A percentile compares a stretch with the other conserved stretches of the same genome.
Evolutionary conservation across 2,113 vertebrate genomes (phyloP).

Genomic region (Gracilinanus agilis): DNA sequence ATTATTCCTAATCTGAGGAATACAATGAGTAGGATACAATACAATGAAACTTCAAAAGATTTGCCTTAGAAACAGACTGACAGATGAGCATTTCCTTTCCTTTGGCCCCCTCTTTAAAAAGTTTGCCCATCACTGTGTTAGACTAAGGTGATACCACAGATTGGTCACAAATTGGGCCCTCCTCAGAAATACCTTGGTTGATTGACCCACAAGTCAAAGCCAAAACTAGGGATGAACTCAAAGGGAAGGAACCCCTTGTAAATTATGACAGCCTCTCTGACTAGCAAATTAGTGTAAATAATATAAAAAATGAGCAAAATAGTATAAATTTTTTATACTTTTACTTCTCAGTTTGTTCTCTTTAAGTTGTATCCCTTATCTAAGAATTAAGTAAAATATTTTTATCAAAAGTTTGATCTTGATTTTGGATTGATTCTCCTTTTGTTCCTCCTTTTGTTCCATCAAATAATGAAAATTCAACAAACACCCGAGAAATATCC

Average conservation of each 20-base stretch:
- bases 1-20: too few relatives aligned
- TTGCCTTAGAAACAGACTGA: too few relatives aligned
- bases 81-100: too few relatives aligned
- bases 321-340: neutral
- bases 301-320: too few relatives aligned
- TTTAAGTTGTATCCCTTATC: neutral
- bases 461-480: conserved; percentile 92
- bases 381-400: neutral
- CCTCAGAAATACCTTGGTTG: neutral
- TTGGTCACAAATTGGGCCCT: neutral
- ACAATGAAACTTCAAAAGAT: too few relatives aligned
- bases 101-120: too few relatives aligned
- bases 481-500: conserved; percentile 92
- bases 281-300: neutral
- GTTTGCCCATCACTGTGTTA: too few relatives aligned
- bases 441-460: conserved; percentile 89
- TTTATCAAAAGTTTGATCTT: neutral
- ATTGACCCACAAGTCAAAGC: neutral
- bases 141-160: neutral
- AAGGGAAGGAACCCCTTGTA: neutral
- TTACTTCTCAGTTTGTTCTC: neutral
- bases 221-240: neutral
- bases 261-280: too few relatives aligned
- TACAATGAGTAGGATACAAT: too few relatives aligned
- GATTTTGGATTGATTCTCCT: conserved; percentile 63